These are phyloP conservation scores for Grammomys dolichurus DNA, from an alignment of 2,113 vertebrate species.

Conservation along the genomic window DNA sequence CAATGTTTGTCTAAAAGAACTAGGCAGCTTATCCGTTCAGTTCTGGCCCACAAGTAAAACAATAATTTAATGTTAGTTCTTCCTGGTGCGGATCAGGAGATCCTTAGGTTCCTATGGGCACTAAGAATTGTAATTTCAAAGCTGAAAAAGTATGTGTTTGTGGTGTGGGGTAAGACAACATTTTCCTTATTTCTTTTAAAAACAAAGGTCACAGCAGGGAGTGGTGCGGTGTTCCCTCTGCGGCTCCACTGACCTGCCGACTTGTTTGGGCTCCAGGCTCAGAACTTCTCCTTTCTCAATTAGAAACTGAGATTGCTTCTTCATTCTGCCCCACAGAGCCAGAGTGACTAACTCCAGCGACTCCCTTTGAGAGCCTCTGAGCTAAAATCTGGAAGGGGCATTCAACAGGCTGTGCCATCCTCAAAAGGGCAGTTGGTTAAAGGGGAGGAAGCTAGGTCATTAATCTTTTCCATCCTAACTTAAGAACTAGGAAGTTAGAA, in stretches of 20 bases:
- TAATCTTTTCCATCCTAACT: conserved; percentile 28
- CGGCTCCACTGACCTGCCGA: not conserved
- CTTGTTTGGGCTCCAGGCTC: not conserved
- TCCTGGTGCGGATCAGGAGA: not conserved
- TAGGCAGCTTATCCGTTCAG: not conserved
- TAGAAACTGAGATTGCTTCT: not conserved
- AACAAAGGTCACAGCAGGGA: not conserved
- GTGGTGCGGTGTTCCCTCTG: not conserved
- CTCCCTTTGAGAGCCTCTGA: not conserved
- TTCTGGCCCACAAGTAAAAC: conserved; percentile 34
- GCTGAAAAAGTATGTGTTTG: not conserved
- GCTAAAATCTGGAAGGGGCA: not conserved
- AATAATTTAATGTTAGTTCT: not conserved
- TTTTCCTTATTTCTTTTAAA: conserved; percentile 11
- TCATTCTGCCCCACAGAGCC: not conserved
- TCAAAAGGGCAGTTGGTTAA: not conserved
- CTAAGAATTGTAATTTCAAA: not conserved
- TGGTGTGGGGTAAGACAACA: not conserved
- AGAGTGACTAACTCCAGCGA: not conserved
- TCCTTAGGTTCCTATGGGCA: not conserved
- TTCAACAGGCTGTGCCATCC: not conserved
- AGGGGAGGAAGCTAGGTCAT: not conserved
- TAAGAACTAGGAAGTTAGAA: conserved; percentile 65
- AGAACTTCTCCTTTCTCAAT: not conserved
- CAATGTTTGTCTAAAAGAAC: conserved; percentile 2